Conservation (phyloP, 2,113 vertebrate genomes). For the Aramus guarauna region DNA sequence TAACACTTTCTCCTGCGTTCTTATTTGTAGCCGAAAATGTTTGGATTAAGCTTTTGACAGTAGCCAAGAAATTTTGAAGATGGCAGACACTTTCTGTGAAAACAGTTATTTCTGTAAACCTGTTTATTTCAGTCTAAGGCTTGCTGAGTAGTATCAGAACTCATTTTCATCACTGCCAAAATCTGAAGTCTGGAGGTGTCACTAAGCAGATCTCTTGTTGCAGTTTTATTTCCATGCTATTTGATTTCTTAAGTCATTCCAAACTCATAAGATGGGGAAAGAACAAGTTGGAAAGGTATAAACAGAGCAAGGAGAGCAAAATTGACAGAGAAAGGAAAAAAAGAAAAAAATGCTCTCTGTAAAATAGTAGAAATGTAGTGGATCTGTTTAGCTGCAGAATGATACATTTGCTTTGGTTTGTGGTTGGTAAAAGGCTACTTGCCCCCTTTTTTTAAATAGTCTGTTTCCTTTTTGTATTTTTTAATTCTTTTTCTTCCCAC, state of each 20-base stretch:
- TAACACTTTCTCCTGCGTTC: background rate
- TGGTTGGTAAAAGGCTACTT: background rate
- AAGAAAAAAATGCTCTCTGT: background rate
- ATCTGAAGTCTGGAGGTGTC: constrained; percentile 1
- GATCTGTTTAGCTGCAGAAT: background rate
- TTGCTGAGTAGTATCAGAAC: constrained; percentile 4
- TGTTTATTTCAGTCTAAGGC: background rate
- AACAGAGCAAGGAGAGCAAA: background rate
- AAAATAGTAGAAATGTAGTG: background rate
- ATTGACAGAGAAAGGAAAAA: background rate
- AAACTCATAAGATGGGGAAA: background rate
- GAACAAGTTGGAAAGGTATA: background rate
- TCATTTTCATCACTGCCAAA: constrained; percentile 15
- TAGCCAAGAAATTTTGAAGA: background rate
- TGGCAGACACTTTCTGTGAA: background rate
- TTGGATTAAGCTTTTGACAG: constrained; percentile 12
- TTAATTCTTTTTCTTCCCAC: background rate
- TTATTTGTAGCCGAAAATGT: background rate
- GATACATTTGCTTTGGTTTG: background rate
- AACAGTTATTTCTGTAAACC: background rate
- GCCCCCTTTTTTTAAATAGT: background rate
- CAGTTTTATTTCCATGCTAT: constrained; percentile 4
- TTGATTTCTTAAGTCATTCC: constrained; percentile 13
- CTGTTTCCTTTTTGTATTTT: background rate
- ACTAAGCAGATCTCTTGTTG: background rate